phyloP scores from a whole-genome alignment of 2,888 invertebrate species.

The Pachycephus smyrnensis region DNA sequence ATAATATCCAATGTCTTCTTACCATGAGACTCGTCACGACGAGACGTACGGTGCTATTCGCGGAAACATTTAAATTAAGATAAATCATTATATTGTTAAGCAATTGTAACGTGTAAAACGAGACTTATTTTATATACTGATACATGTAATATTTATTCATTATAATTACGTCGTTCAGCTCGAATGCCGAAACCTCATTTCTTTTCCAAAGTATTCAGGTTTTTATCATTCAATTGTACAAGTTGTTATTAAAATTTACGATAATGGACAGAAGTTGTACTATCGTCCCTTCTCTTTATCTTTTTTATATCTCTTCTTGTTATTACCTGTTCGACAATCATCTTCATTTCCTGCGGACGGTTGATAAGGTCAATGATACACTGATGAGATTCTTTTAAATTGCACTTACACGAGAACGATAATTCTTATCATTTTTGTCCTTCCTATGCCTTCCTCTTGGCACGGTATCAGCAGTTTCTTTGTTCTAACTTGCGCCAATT shows the following conservation, averaged over 20 bases:
- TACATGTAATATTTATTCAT: constrained; percentile 6
- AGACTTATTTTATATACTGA: constrained; percentile 8
- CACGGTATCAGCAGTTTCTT: neutral
- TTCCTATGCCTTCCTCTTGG: neutral
- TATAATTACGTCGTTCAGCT: neutral
- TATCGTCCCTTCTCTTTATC: neutral
- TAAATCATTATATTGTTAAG: neutral
- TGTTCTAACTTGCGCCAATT: neutral
- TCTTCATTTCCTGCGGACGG: neutral
- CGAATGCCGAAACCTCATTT: neutral
- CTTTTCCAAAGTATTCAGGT: neutral
- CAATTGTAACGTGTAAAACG: constrained; percentile 1
- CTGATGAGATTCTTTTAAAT: neutral
- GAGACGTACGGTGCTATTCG: neutral
- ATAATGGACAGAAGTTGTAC: neutral
- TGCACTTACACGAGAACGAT: neutral
- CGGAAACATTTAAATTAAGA: neutral
- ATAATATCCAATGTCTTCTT: neutral
- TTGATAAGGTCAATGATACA: neutral
- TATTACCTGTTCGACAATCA: neutral
- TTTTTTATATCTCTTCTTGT: neutral
- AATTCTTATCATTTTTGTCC: neutral
- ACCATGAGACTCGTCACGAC: neutral
- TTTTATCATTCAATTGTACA: neutral
- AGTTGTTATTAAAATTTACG: neutral